A percentile compares a stretch with the other conserved stretches of the same genome.
Evolutionary conservation across 2,113 vertebrate species (phyloP).

Genomic region (Peromyscus polionotus): DNA sequence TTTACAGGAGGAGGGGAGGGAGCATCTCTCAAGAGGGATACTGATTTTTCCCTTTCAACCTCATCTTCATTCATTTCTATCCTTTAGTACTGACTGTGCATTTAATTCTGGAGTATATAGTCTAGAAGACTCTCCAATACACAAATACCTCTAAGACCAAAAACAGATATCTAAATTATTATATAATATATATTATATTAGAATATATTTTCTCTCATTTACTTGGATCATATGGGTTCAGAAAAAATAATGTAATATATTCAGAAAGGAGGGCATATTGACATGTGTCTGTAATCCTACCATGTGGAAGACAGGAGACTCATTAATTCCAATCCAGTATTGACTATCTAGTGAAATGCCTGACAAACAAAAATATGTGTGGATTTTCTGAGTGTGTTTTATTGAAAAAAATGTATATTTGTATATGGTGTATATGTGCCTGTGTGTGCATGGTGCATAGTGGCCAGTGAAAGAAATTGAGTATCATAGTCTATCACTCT

Average conservation of each 20-base stretch:
- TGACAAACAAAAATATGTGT: neutral
- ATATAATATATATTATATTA: neutral
- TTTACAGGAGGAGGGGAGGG: too few relatives aligned
- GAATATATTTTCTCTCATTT: neutral
- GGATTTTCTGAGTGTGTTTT: neutral
- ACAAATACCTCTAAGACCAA: neutral
- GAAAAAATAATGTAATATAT: neutral
- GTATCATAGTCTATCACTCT: neutral
- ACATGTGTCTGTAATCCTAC: neutral
- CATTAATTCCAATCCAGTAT: neutral
- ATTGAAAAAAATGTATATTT: neutral
- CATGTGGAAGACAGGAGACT: neutral
- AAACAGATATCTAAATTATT: neutral
- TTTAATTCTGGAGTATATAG: conserved; percentile 10
- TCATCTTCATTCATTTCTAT: neutral
- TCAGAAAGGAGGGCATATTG: neutral
- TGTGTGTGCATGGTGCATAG: neutral
- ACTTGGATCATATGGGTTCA: neutral
- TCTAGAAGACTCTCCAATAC: neutral
- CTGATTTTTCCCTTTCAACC: too few relatives aligned
- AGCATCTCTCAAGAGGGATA: too few relatives aligned
- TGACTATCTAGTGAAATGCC: neutral
- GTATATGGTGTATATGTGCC: neutral
- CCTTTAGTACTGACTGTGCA: neutral
- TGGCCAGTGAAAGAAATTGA: neutral